These are phyloP conservation scores for Drosophila seguyi DNA, from an alignment of 1,140 invertebrate genomes.

Conservation along the genomic window DNA sequence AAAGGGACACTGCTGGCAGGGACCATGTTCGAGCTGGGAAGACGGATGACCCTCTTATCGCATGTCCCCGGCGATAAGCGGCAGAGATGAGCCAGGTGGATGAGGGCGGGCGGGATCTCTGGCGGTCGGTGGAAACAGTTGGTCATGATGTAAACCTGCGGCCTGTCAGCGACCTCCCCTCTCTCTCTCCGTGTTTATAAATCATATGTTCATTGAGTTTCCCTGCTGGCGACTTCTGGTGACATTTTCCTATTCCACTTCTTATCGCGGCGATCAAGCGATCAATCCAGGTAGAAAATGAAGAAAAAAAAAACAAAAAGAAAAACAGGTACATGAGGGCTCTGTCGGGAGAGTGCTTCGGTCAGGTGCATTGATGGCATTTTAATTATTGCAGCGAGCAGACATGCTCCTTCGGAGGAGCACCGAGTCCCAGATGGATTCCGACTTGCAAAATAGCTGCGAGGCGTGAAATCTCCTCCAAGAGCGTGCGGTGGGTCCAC, in stretches of 20 bases:
- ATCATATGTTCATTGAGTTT: conserved; percentile 71
- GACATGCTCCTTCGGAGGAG: conserved; percentile 12
- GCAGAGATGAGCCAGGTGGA: conserved; percentile 24
- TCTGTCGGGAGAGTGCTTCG: conserved; percentile 2
- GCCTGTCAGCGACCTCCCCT: conserved; percentile 42
- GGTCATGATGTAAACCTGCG: conserved; percentile 33
- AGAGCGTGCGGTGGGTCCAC: conserved; percentile 33
- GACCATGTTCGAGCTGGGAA: conserved; percentile 3
- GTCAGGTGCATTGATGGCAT: conserved; percentile 71
- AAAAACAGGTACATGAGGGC: conserved; percentile 21
- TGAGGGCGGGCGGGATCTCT: conserved; percentile 16
- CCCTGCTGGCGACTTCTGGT: conserved; percentile 46
- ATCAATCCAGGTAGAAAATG: conserved; percentile 47
- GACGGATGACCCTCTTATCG: conserved; percentile 52
- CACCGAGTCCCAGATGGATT: neutral
- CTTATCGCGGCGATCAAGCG: conserved; percentile 66
- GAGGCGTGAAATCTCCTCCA: conserved; percentile 70
- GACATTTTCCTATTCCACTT: conserved; percentile 59
- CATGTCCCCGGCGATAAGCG: conserved; percentile 40
- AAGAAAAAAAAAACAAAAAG: neutral
- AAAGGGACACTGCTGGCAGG: conserved; percentile 8
- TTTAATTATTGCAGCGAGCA: conserved; percentile 67
- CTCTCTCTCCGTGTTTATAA: conserved; percentile 40
- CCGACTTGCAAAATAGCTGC: conserved; percentile 69
- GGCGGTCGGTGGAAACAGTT: conserved; percentile 33